These are phyloP conservation scores for Quiscalus mexicanus DNA, from an alignment of 2,113 vertebrate species.

Conservation along the genomic window DNA sequence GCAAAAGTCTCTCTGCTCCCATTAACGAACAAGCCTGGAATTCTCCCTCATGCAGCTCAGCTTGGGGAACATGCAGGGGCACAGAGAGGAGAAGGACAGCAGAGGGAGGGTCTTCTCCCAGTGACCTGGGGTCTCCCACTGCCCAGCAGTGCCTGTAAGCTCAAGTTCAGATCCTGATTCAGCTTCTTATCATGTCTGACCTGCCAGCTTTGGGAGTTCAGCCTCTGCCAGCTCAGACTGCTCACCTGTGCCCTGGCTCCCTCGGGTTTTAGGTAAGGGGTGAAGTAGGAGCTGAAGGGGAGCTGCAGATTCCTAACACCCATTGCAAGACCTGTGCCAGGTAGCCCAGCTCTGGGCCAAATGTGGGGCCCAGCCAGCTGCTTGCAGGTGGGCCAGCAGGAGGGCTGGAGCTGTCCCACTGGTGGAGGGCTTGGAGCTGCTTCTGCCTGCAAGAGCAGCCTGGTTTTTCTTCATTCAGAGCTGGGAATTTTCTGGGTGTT, in stretches of 20 bases:
- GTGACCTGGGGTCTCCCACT: not conserved
- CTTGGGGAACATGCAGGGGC: not conserved
- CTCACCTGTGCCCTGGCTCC: not conserved
- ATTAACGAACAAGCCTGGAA: conserved; percentile 16
- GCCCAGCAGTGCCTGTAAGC: not conserved
- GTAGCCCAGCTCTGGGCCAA: not conserved
- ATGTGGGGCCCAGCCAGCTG: not conserved
- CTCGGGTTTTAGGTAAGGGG: not conserved
- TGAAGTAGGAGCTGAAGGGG: not conserved
- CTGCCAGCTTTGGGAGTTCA: not conserved
- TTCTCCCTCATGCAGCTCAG: not conserved
- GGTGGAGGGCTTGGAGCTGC: not conserved
- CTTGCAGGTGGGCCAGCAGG: fast-evolving
- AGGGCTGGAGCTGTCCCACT: not conserved
- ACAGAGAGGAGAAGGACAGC: not conserved
- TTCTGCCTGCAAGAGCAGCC: not conserved
- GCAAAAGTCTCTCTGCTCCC: conserved; percentile 50
- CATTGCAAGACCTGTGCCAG: not conserved
- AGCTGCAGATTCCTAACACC: not conserved
- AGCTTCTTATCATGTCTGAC: not conserved
- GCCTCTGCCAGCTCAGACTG: not conserved
- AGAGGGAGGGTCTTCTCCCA: not conserved
- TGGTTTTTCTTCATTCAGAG: not conserved
- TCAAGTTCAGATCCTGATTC: not conserved
- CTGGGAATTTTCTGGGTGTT: not conserved